These are phyloP conservation scores for Drosophila fuyamai DNA, from an alignment of 1,140 invertebrate species.

Conservation along the genomic window DNA sequence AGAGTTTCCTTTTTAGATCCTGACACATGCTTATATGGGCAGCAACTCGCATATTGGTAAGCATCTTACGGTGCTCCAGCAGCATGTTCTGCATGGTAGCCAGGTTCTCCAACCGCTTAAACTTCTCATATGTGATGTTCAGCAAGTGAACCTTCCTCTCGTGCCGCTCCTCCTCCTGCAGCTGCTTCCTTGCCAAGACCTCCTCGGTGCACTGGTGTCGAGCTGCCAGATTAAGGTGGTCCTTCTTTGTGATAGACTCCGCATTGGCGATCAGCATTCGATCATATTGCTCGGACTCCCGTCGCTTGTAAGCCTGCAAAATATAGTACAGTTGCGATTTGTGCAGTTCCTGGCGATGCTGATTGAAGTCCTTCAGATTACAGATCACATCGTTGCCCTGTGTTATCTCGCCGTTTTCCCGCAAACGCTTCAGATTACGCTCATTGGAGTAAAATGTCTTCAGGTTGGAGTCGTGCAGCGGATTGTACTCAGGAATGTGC, in stretches of 20 bases:
- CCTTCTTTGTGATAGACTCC: conserved; percentile 66
- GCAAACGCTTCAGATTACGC: conserved; percentile 69
- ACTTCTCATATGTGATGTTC: conserved; percentile 56
- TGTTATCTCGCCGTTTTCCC: conserved; percentile 78
- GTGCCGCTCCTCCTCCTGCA: conserved; percentile 46
- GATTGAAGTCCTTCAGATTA: conserved; percentile 81
- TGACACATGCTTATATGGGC: conserved; percentile 53
- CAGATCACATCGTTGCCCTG: conserved; percentile 80
- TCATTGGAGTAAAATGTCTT: conserved; percentile 77
- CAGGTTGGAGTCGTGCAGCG: conserved; percentile 78
- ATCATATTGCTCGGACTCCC: conserved; percentile 74
- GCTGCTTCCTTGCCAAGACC: conserved; percentile 57
- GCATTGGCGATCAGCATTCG: conserved; percentile 71
- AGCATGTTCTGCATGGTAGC: conserved; percentile 54
- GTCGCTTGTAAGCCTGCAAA: conserved; percentile 66
- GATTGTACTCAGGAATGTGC: conserved; percentile 75
- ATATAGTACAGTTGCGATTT: conserved; percentile 81
- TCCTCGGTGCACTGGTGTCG: conserved; percentile 62
- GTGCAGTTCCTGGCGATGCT: conserved; percentile 77
- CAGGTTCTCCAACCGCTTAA: conserved; percentile 57
- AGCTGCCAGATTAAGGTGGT: conserved; percentile 56
- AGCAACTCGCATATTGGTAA: conserved; percentile 68
- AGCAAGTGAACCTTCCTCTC: conserved; percentile 47
- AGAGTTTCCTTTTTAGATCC: conserved; percentile 70
- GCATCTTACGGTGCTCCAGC: conserved; percentile 65